phyloP scores from a whole-genome alignment of 2,888 invertebrate species.

The Auanema freiburgensis region DNA sequence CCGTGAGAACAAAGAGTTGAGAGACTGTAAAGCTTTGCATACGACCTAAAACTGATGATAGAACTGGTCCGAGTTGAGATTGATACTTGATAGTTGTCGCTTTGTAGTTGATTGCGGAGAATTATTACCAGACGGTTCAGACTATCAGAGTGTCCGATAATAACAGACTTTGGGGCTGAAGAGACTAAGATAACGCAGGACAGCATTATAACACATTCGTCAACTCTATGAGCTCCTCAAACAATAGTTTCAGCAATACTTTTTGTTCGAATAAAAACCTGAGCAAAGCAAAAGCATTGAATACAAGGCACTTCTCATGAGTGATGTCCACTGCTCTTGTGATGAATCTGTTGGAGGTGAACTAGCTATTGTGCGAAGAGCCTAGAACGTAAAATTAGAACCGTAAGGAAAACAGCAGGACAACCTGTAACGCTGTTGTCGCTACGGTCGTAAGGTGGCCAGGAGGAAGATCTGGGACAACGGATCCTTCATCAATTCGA shows the following conservation, averaged over 20 bases:
- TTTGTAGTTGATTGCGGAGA: conserved; percentile 30
- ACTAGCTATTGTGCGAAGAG: conserved; percentile 39
- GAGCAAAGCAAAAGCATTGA: conserved; percentile 83
- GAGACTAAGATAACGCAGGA: conserved; percentile 85
- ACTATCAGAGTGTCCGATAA: conserved; percentile 38
- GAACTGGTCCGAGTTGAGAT: too few species aligned
- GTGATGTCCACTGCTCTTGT: conserved; percentile 74
- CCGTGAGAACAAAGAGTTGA: conserved; percentile 78
- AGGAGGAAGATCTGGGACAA: conserved; percentile 67
- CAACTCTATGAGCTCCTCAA: conserved; percentile 65
- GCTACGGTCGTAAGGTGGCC: conserved; percentile 67
- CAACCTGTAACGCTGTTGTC: conserved; percentile 77
- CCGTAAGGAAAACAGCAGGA: not conserved
- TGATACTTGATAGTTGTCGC: conserved; percentile 34
- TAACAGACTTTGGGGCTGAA: conserved; percentile 73
- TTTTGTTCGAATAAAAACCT: conserved; percentile 26
- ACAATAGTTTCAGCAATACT: conserved; percentile 5
- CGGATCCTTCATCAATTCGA: conserved; percentile 68
- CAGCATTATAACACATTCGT: conserved; percentile 83
- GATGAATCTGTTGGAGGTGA: conserved; percentile 37
- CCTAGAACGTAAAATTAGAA: conserved; percentile 20
- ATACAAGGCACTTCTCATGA: conserved; percentile 84
- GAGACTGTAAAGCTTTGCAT: conserved; percentile 79
- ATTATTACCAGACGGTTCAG: conserved; percentile 31
- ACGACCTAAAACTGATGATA: conserved; percentile 70